phyloP scores from a whole-genome alignment of 2,797 vertebrate species.

The Schizopygopsis pylzovi region DNA sequence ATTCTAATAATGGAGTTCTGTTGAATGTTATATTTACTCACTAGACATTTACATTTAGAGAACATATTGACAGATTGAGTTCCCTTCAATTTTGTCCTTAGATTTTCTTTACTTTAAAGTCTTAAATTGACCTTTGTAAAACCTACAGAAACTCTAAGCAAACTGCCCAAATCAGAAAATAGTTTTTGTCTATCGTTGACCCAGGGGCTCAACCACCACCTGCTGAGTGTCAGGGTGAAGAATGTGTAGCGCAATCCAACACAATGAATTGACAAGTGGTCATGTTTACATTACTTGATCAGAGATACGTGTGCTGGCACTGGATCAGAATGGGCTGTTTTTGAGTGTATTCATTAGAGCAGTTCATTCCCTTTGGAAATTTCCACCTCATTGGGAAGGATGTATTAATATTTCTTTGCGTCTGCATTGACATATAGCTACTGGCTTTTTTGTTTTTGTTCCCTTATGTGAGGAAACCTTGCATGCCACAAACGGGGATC shows the following conservation, averaged over 20 bases:
- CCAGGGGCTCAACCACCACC: background rate
- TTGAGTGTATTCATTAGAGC: background rate
- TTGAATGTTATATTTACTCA: background rate
- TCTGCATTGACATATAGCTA: background rate
- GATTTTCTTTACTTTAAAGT: background rate
- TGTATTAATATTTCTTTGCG: constrained; percentile 30
- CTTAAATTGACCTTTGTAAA: background rate
- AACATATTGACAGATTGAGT: background rate
- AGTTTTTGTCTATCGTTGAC: background rate
- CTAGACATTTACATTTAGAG: background rate
- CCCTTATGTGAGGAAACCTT: constrained; percentile 15
- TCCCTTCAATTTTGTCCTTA: background rate
- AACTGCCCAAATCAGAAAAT: background rate
- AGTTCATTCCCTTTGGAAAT: constrained; percentile 27
- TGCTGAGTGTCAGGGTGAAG: background rate
- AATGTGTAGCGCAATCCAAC: background rate
- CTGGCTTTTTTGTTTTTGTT: constrained; percentile 11
- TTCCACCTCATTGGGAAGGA: constrained; percentile 27
- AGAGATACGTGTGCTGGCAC: constrained; percentile 20
- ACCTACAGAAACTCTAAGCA: background rate
- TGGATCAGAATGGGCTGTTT: constrained; percentile 18
- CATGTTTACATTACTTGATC: constrained; percentile 29
- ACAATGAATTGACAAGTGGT: background rate
- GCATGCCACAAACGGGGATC: constrained; percentile 25
- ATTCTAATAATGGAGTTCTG: background rate